Conservation (phyloP, 2,797 vertebrate genomes). For the Platyrinchus mystaceus region DNA sequence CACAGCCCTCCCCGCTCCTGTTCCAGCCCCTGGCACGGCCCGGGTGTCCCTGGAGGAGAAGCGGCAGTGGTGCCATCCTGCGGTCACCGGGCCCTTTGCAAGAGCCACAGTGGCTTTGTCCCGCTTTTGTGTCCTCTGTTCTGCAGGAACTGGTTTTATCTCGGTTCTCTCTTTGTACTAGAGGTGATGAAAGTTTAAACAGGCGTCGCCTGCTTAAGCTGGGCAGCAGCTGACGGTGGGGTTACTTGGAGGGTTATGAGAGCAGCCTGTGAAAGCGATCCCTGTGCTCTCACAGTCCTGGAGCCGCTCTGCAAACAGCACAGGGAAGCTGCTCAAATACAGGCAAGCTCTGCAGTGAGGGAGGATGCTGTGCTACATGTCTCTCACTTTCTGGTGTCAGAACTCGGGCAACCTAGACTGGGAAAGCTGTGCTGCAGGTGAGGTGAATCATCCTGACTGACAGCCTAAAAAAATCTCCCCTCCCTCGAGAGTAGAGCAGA, state of each 20-base stretch:
- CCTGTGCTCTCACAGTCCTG: fast-evolving
- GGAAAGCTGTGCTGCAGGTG: background rate
- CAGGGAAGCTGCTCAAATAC: background rate
- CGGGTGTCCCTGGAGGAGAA: fast-evolving
- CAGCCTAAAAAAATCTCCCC: background rate
- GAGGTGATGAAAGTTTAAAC: background rate
- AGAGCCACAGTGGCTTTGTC: background rate
- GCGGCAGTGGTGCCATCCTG: background rate
- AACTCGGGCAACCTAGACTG: background rate
- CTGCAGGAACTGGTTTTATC: background rate
- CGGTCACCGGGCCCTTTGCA: background rate
- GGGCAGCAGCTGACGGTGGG: background rate
- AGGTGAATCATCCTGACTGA: background rate
- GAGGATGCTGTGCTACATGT: background rate
- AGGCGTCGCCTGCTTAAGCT: background rate
- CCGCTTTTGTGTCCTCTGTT: background rate
- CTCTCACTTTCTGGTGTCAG: background rate
- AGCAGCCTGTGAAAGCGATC: background rate
- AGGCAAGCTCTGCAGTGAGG: background rate
- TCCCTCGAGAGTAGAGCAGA: background rate
- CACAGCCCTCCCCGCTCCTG: background rate
- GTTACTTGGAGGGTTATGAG: background rate
- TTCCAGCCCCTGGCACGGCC: background rate
- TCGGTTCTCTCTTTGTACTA: background rate
- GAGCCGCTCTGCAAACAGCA: fast-evolving